Base-by-base conservation (phyloP, 2,113 vertebrate species). In the Uria lomvia region DNA sequence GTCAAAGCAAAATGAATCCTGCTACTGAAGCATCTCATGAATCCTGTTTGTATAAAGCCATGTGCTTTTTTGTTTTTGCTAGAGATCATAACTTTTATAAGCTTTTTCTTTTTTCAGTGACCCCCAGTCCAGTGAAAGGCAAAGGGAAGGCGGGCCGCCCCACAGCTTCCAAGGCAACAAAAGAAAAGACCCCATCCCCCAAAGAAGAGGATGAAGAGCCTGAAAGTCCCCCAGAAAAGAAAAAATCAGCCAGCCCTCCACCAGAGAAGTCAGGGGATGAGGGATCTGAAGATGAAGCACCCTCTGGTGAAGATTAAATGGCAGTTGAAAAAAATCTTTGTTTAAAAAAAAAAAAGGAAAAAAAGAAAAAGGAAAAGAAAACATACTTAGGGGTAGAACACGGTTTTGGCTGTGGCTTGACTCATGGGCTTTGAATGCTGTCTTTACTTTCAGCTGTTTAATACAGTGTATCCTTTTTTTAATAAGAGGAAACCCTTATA, bases 151-250 rank as follows among this genome's bases (percentile, higher is more conserved):
- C 97, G 97, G 99, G 99, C n/a, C 99, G 99, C 91, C 98, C 99
- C 79, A 99, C 99, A 95, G 98, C 98, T 79, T 98, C 99, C 96
- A 99, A 99, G 98, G 97, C 98, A 81, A 97, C 98, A 68, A 99
- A 99, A 98, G 99, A 99, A 98, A 99, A 99, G 97, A 99, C 99
- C 97, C 99, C 99, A 95, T 99, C 99, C 98, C 99, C 99, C 77
- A 98, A 98, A 98, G 98, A 98, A 90, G 99, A 99, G 10, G 99
- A 99, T 1, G 99, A 99, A 94, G 99, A 99, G 36, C 99, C 99
- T 45, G 98, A 98, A 27, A 99, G 99, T 70, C 98, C 98, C 56
- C 98, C 98, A 76, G 98, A 97, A 92, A 98, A 98, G 98, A 99
- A 99, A 97, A 98, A 99, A 45, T 98, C 98, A 96, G 97, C 98